A percentile compares a stretch with the other conserved stretches of the same genome.
Evolutionary conservation across 2,797 vertebrate genomes (phyloP).

Genomic region (Sebastes umbrosus): DNA sequence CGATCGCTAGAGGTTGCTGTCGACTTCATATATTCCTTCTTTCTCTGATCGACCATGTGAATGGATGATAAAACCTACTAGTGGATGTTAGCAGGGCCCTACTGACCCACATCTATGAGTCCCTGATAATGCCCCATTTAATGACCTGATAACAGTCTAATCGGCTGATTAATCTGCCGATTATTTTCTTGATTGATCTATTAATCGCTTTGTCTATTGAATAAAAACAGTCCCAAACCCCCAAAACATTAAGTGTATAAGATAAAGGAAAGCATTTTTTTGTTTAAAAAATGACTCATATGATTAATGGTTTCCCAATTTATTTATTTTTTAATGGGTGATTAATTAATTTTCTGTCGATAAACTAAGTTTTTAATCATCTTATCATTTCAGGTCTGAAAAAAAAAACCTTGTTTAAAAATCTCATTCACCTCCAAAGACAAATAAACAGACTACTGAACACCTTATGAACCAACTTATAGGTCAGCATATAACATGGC

Average conservation of each 20-base stretch:
- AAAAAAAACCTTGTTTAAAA: not conserved
- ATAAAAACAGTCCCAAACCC: not conserved
- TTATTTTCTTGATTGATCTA: not conserved
- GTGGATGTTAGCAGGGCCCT: no score
- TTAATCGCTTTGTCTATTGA: not conserved
- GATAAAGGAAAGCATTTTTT: not conserved
- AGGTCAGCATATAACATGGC: not conserved
- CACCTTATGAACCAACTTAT: not conserved
- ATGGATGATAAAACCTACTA: no score
- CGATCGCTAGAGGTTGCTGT: no score
- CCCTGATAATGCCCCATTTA: no score
- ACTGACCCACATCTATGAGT: no score
- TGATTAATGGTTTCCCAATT: not conserved
- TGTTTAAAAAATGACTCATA: not conserved
- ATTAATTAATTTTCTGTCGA: not conserved
- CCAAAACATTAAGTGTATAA: not conserved
- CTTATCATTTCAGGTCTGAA: not conserved
- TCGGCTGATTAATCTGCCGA: not conserved
- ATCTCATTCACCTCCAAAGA: not conserved
- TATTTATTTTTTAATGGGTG: not conserved
- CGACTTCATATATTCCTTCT: no score
- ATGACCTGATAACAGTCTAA: no score
- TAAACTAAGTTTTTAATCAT: not conserved
- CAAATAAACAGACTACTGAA: not conserved
- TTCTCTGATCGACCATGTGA: no score